Percentiles rank a stretch among this genome's conserved stretches.
Evolutionary conservation across 2,797 vertebrate species (phyloP).

Genomic region (Leontopithecus rosalia): DNA sequence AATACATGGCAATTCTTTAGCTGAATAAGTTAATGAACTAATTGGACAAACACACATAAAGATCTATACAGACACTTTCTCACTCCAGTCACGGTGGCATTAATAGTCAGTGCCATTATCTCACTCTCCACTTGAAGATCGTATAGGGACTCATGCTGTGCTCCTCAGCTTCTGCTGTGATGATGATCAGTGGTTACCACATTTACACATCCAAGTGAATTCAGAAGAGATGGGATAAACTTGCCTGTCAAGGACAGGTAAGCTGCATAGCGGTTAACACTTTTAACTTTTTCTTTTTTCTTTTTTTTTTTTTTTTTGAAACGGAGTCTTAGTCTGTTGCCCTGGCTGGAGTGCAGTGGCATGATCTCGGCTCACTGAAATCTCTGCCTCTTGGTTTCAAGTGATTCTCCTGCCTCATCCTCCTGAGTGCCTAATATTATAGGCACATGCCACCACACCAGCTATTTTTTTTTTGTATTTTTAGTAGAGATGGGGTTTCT

Average conservation of each 20-base stretch:
- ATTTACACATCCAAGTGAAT: background rate
- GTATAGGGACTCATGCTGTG: accelerated
- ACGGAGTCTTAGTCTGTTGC: too few relatives aligned
- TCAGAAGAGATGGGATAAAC: background rate
- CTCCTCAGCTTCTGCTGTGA: background rate
- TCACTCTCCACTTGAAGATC: background rate
- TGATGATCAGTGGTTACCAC: background rate
- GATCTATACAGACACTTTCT: background rate
- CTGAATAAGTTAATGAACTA: background rate
- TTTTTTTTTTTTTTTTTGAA: too few relatives aligned
- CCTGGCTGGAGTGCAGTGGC: too few relatives aligned
- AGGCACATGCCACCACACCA: too few relatives aligned
- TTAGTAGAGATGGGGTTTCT: too few relatives aligned
- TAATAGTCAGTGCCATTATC: background rate
- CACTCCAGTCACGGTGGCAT: background rate
- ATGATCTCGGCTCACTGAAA: too few relatives aligned
- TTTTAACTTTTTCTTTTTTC: background rate
- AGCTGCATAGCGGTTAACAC: background rate
- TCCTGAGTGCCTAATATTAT: too few relatives aligned
- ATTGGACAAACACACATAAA: background rate
- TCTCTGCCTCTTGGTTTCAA: too few relatives aligned
- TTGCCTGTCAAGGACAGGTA: background rate
- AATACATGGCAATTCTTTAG: background rate
- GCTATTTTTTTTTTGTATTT: too few relatives aligned
- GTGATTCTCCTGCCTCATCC: too few relatives aligned